Conservation (phyloP, 2,888 invertebrate genomes). For the Brenthis daphne region DNA sequence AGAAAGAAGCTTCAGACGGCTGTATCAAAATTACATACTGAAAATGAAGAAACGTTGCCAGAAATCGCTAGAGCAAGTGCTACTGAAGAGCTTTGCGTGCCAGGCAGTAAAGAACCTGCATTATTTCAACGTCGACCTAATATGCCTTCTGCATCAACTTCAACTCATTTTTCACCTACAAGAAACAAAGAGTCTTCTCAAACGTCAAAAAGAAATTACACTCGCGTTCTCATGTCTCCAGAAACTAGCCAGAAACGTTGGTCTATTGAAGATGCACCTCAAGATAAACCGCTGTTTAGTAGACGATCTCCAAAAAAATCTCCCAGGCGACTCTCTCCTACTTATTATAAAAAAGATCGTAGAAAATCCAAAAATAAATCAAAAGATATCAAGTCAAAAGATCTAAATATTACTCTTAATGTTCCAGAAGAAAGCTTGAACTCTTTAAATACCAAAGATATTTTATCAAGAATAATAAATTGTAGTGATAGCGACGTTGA, state of each 20-base stretch:
- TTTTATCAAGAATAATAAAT: slow-evolving; percentile 69
- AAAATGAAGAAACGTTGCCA: slow-evolving; percentile 58
- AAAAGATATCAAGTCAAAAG: slow-evolving; percentile 50
- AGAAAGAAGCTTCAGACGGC: slow-evolving; percentile 66
- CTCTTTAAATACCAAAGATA: slow-evolving; percentile 70
- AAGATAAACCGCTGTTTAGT: slow-evolving; percentile 58
- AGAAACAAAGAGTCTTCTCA: slow-evolving; percentile 39
- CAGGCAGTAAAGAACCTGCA: slow-evolving; percentile 70
- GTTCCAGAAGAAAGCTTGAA: slow-evolving; percentile 70
- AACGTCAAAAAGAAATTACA: slow-evolving; percentile 57
- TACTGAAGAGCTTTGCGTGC: slow-evolving; percentile 58
- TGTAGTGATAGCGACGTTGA: slow-evolving; percentile 74
- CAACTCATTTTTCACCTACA: slow-evolving; percentile 33
- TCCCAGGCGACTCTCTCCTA: slow-evolving; percentile 49
- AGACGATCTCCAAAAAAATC: slow-evolving; percentile 54
- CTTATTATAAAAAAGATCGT: slow-evolving; percentile 61
- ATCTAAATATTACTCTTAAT: slow-evolving; percentile 72
- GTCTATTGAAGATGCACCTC: slow-evolving; percentile 40
- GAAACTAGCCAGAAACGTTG: slow-evolving; percentile 52
- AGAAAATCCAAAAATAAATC: slow-evolving; percentile 56
- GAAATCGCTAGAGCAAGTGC: slow-evolving; percentile 67
- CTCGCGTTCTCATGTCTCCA: slow-evolving; percentile 71
- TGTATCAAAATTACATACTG: slow-evolving; percentile 47
- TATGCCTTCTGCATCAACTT: slow-evolving; percentile 45
- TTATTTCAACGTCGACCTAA: slow-evolving; percentile 72